phyloP scores from a whole-genome alignment of 2,113 vertebrate genomes.

The Ceyx melanurus region DNA sequence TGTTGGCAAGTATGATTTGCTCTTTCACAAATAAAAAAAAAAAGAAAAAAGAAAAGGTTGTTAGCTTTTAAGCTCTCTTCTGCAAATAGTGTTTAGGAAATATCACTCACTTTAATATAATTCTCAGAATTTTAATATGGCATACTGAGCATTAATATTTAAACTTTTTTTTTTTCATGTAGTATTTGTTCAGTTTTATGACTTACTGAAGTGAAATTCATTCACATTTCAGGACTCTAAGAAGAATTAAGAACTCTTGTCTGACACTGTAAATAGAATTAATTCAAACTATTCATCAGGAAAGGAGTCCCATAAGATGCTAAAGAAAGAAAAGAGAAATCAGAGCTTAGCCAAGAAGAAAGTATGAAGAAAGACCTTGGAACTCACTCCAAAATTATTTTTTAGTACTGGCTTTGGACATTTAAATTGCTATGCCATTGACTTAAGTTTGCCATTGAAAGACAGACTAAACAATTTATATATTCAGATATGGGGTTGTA shows the following conservation, averaged over 20 bases:
- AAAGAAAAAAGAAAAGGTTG: background rate
- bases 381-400: background rate
- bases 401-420: background rate
- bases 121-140: slow-evolving; percentile 61
- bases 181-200: slow-evolving; percentile 65
- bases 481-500: background rate
- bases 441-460: background rate
- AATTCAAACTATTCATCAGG: background rate
- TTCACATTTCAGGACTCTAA: slow-evolving; percentile 11
- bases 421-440: background rate
- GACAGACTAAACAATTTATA: background rate
- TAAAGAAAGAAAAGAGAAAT: background rate
- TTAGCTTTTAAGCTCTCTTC: slow-evolving; percentile 42
- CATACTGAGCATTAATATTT: slow-evolving; percentile 60
- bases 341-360: background rate
- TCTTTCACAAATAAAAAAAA: background rate
- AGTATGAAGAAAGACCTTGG: background rate
- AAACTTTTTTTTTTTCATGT: slow-evolving; percentile 52
- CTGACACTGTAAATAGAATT: background rate
- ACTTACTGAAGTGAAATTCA: slow-evolving; percentile 15
- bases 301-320: background rate
- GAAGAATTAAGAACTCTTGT: slow-evolving; percentile 26
- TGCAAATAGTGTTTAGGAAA: slow-evolving; percentile 50
- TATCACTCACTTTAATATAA: slow-evolving; percentile 64
- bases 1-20: background rate